Percentiles rank a stretch among this genome's conserved stretches.
phyloP scores from a whole-genome alignment of 1,140 invertebrate genomes.

The Drosophila aff. region DNA sequence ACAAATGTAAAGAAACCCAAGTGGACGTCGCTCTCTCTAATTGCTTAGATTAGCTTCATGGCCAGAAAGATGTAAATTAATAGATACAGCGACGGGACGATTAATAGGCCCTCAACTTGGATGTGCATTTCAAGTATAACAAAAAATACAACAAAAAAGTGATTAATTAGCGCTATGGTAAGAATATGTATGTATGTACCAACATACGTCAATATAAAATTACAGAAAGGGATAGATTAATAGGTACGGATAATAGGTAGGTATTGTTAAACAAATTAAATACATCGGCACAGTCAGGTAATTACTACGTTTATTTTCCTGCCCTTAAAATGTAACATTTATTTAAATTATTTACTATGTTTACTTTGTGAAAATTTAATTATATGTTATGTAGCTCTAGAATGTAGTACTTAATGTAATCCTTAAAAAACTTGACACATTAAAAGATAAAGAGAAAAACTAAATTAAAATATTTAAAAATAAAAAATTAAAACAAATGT shows the following conservation, averaged over 20 bases:
- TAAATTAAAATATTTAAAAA: neutral
- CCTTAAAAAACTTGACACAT: too few species aligned
- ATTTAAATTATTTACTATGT: neutral
- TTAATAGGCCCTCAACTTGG: neutral
- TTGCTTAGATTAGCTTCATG: conserved; percentile 48
- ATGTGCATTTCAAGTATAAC: neutral
- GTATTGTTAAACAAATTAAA: neutral
- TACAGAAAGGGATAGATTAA: neutral
- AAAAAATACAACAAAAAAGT: neutral
- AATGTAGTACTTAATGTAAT: too few species aligned
- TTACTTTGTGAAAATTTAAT: neutral
- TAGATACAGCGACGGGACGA: conserved; percentile 2
- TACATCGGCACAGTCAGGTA: neutral
- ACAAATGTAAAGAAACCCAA: conserved; percentile 7
- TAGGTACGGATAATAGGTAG: neutral
- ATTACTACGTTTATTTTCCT: neutral
- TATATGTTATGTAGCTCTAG: too few species aligned
- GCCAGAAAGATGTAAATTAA: conserved; percentile 45
- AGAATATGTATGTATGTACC: neutral
- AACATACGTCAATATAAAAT: neutral
- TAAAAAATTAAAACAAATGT: neutral
- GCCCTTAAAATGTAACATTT: neutral
- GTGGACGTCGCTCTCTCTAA: conserved; percentile 25
- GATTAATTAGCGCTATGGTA: conserved; percentile 7
- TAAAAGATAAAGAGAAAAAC: neutral